A percentile compares a stretch with the other conserved stretches of the same genome.
Conservation (phyloP, 2,113 vertebrate species). For the Canis aureus region DNA sequence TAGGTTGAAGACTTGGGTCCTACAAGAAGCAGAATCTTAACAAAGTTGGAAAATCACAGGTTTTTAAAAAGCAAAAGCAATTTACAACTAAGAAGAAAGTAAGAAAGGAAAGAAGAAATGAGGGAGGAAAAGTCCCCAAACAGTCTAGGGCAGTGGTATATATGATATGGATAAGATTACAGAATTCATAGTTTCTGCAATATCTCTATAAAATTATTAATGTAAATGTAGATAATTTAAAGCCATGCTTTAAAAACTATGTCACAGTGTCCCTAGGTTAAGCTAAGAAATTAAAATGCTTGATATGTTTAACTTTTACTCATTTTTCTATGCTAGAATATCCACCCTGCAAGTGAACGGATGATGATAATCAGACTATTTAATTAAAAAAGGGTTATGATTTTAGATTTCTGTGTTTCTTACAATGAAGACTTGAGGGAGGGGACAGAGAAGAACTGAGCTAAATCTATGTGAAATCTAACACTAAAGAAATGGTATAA, state of each 20-base stretch:
- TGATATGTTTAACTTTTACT: not conserved
- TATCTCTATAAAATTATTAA: not conserved
- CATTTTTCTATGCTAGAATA: not conserved
- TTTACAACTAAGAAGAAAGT: not conserved
- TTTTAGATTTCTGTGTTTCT: not conserved
- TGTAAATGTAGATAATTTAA: not conserved
- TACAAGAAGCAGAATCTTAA: not conserved
- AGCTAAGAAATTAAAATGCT: not conserved
- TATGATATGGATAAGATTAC: not conserved
- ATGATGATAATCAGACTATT: constrained; percentile 15
- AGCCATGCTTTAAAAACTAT: constrained; percentile 47
- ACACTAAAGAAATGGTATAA: not conserved
- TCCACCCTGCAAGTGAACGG: not conserved
- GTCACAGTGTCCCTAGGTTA: not conserved
- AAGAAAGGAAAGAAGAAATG: not conserved
- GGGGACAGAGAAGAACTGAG: not conserved
- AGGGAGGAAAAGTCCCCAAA: not conserved
- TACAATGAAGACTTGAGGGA: not conserved
- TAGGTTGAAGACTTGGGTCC: not conserved
- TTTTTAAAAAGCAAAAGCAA: not conserved
- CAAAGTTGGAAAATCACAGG: not conserved
- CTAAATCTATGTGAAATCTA: not conserved
- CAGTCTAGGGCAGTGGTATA: not conserved
- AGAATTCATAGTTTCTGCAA: constrained; percentile 11
- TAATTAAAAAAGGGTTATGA: not conserved